A percentile compares a stretch with the other conserved stretches of the same genome.
Evolutionary conservation across 2,113 vertebrate species (phyloP).

Genomic region (Lycaon pictus): DNA sequence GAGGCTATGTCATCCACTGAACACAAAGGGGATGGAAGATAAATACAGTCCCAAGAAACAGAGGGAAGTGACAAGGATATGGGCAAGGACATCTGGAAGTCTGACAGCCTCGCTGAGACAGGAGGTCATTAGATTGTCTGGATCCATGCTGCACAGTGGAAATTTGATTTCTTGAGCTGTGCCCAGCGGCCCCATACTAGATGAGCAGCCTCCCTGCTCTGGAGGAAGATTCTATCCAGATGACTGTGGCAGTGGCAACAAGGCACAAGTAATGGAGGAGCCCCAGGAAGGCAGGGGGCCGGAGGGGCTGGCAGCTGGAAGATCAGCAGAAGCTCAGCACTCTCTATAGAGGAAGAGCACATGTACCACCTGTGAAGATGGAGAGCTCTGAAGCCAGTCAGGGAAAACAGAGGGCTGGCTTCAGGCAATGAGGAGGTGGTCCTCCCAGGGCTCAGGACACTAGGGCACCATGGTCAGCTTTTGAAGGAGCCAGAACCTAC

Average conservation of each 20-base stretch:
- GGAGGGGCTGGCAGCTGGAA: neutral
- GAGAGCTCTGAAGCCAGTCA: neutral
- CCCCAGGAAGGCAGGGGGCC: neutral
- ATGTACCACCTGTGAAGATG: neutral
- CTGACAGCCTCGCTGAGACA: neutral
- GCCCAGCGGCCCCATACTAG: too few species aligned
- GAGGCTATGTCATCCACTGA: neutral
- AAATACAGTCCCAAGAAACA: neutral
- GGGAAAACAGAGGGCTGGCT: neutral
- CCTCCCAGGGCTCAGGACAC: too few species aligned
- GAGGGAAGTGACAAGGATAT: neutral
- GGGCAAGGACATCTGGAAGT: neutral
- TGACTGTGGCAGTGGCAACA: neutral
- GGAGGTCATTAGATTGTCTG: neutral
- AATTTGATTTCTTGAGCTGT: neutral
- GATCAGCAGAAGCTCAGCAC: neutral
- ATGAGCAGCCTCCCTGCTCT: neutral
- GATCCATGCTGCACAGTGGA: neutral
- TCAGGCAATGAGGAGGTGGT: too few species aligned
- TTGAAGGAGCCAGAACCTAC: neutral
- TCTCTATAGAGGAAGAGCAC: neutral
- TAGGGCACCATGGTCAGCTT: too few species aligned
- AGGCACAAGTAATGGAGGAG: neutral
- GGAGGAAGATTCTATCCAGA: neutral
- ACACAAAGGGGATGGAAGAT: neutral